Conservation (phyloP, 2,113 vertebrate genomes). For the Arvicanthis niloticus region DNA sequence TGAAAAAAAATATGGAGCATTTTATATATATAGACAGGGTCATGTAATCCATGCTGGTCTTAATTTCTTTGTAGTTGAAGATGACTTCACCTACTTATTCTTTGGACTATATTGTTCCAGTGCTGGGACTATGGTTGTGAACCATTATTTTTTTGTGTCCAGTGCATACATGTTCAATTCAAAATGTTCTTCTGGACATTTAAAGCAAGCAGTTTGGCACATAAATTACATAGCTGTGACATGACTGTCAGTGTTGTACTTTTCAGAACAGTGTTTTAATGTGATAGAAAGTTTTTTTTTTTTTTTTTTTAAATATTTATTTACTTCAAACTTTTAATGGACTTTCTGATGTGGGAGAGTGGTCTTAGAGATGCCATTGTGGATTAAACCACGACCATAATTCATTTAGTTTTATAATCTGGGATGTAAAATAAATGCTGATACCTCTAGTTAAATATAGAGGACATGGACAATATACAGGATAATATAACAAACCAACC, state of each 20-base stretch:
- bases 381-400: background rate
- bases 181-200: background rate
- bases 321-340: background rate
- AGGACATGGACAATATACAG: background rate
- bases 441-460: background rate
- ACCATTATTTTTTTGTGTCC: background rate
- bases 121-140: background rate
- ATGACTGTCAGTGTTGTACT: background rate
- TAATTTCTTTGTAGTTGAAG: background rate
- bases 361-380: background rate
- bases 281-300: background rate
- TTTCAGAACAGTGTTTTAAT: background rate
- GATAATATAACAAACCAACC: background rate
- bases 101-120: too few relatives aligned
- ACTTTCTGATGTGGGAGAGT: background rate
- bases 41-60: background rate
- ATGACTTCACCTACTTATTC: background rate
- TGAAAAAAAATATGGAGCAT: background rate
- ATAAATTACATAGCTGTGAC: background rate
- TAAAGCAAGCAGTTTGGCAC: background rate
- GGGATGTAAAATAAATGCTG: slow-evolving; percentile 2
- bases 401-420: background rate
- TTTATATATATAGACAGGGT: background rate
- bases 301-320: background rate
- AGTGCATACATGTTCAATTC: background rate